Conservation (phyloP, 2,888 invertebrate species). For the Brenthis daphne region DNA sequence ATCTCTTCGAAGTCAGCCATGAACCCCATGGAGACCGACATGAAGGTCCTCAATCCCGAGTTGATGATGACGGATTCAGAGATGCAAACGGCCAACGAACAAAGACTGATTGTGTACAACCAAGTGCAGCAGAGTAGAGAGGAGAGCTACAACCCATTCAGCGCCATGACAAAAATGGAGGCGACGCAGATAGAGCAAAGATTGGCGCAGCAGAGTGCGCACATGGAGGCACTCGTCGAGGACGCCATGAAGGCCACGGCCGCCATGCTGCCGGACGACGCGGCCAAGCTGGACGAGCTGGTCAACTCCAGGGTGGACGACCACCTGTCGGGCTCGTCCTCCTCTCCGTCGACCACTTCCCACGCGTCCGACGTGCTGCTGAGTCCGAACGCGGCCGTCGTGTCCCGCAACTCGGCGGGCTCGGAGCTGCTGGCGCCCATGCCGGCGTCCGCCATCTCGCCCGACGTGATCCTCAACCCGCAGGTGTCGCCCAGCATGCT, state of each 20-base stretch:
- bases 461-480: conserved; percentile 84
- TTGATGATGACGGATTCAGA: conserved; percentile 59
- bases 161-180: conserved; percentile 67
- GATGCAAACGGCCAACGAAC: conserved; percentile 52
- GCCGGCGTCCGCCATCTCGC: conserved; percentile 66
- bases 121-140: conserved; percentile 49
- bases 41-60: conserved; percentile 63
- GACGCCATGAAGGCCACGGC: conserved; percentile 76
- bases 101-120: conserved; percentile 57
- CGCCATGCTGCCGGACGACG: conserved; percentile 70
- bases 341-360: conserved; percentile 59
- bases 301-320: conserved; percentile 76
- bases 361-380: conserved; percentile 68
- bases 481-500: conserved; percentile 84
- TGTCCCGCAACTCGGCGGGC: conserved; percentile 57
- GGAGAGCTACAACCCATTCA: conserved; percentile 66
- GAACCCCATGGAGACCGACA: conserved; percentile 54
- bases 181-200: conserved; percentile 64
- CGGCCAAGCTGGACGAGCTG: conserved; percentile 82
- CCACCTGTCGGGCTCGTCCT: conserved; percentile 62
- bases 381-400: conserved; percentile 60
- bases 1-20: conserved; percentile 58
- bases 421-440: conserved; percentile 56
- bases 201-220: conserved; percentile 69
- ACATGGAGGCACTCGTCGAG: conserved; percentile 75